Conservation (phyloP, 2,113 vertebrate species). For the Hippocampus comes region DNA sequence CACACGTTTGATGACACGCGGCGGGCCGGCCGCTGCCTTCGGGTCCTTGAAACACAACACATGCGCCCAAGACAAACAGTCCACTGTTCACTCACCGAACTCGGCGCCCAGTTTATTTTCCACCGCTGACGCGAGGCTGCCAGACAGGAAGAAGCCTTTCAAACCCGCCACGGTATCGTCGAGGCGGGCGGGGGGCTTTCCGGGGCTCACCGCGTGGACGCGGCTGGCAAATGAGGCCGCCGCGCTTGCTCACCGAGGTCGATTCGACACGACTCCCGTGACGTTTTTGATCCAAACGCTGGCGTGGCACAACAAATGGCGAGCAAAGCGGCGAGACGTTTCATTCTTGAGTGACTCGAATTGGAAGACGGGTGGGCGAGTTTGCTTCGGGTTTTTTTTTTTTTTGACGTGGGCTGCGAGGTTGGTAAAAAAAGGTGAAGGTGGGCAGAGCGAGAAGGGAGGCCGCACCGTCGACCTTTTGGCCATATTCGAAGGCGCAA, state of each 20-base stretch:
- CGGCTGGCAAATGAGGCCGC: background rate
- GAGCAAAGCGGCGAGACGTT: no score
- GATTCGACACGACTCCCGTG: background rate
- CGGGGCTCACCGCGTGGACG: background rate
- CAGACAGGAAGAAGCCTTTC: conserved; percentile 9
- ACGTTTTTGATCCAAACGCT: background rate
- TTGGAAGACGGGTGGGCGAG: no score
- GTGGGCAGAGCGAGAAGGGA: no score
- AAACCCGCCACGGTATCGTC: background rate
- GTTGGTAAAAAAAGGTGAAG: no score
- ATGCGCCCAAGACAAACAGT: conserved; percentile 16
- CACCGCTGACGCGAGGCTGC: background rate
- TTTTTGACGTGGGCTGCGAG: no score
- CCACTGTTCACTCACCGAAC: conserved; percentile 15
- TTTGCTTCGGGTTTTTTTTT: no score
- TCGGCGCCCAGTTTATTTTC: conserved; percentile 2
- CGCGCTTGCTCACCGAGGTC: background rate
- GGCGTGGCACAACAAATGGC: no score
- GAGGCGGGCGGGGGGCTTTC: conserved; percentile 3
- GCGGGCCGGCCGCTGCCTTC: background rate
- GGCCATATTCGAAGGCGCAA: no score
- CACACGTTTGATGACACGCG: background rate
- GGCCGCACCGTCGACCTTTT: no score
- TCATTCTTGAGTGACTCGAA: no score
- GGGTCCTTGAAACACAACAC: background rate